phyloP scores from a whole-genome alignment of 2,797 vertebrate genomes.

The Enteromius afrohamiltoni region DNA sequence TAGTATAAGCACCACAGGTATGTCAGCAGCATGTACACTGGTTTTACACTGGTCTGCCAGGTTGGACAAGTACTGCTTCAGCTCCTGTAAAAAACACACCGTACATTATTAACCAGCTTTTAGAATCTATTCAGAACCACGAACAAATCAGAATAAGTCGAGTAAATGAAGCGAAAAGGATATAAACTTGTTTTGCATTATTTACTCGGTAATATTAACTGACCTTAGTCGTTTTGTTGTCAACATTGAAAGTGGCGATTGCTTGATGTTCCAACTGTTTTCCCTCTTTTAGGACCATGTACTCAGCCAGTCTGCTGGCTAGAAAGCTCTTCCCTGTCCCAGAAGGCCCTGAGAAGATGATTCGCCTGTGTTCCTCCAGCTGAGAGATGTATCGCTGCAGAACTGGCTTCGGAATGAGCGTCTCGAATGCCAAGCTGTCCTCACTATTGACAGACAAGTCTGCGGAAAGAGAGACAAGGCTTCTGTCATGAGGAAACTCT shows the following conservation, averaged over 20 bases:
- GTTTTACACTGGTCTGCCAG: constrained; percentile 85
- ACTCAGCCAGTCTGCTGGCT: constrained; percentile 82
- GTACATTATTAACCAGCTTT: not conserved
- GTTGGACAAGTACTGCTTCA: constrained; percentile 86
- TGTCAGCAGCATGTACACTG: constrained; percentile 74
- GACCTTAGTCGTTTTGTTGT: constrained; percentile 88
- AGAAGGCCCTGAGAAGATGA: constrained; percentile 85
- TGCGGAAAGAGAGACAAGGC: constrained; percentile 57
- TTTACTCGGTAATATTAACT: not conserved
- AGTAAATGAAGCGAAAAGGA: not conserved
- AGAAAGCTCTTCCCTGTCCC: constrained; percentile 87
- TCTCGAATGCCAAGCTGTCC: constrained; percentile 84
- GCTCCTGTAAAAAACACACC: constrained; percentile 72
- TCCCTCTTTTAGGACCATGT: constrained; percentile 82
- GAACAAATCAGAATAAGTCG: not conserved
- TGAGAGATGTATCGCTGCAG: constrained; percentile 86
- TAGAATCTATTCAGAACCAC: not conserved
- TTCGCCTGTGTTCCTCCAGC: constrained; percentile 81
- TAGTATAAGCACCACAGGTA: constrained; percentile 84
- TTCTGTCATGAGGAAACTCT: not conserved
- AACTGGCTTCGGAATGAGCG: constrained; percentile 84
- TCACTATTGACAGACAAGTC: constrained; percentile 78
- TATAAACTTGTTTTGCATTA: not conserved
- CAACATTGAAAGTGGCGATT: constrained; percentile 84
- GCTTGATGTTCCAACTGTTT: constrained; percentile 77